Conservation (phyloP, 2,888 invertebrate species). For the Heliconius sara region DNA sequence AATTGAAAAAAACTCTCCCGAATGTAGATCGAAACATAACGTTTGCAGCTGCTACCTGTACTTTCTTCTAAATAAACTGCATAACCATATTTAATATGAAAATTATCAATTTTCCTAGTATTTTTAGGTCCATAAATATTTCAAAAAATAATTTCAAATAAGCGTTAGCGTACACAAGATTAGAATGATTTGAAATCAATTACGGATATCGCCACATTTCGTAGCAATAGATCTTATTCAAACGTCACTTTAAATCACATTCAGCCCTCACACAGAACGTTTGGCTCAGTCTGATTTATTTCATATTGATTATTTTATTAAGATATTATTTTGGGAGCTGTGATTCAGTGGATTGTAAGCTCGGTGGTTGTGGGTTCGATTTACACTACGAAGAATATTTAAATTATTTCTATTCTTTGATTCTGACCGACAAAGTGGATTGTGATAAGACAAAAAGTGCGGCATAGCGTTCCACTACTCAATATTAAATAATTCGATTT, state of each 20-base stretch:
- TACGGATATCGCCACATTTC: slow-evolving; percentile 42
- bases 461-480: neutral
- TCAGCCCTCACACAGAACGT: slow-evolving; percentile 37
- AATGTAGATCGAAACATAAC: no score
- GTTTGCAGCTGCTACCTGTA: no score
- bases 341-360: no score
- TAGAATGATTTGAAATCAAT: slow-evolving; percentile 46
- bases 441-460: no score
- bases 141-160: slow-evolving; percentile 43
- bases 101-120: neutral
- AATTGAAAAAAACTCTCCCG: no score
- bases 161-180: slow-evolving; percentile 38
- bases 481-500: neutral
- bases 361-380: no score
- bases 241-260: slow-evolving; percentile 45
- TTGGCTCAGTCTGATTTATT: slow-evolving; percentile 38
- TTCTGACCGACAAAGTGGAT: no score
- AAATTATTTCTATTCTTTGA: neutral
- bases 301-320: slow-evolving; percentile 35
- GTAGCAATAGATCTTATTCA: slow-evolving; percentile 46
- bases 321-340: neutral
- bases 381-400: neutral
- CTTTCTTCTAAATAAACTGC: no score
- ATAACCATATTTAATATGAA: neutral
- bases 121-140: neutral